Evolutionary conservation across 2,888 invertebrate species (phyloP), one percentile per base, ranked within the genome.

Genomic region (Heliconius charithonia): DNA sequence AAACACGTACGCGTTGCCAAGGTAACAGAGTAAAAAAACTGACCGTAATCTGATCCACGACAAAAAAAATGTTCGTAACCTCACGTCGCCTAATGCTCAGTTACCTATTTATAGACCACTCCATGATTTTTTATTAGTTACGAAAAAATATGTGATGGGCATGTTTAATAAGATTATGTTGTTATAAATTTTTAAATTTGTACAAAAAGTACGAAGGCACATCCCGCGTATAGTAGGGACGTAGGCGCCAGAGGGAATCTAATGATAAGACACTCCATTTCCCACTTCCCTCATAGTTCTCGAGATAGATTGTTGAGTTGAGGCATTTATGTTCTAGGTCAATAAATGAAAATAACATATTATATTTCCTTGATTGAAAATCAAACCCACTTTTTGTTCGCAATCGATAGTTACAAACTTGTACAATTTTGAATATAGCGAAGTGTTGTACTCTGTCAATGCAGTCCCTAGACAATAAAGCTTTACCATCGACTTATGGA

Each of bases 1-100:
- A 80, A 74, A 79, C 76, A 59, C 69, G 65, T 74, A 67, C 25
- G 37, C 69, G 81, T 81, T 81, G 75, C 81, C 75, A 78, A 75
- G 81, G 80, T 65, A 80, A 76, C 80, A 41, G 65, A 37, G 29
- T 63, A 65, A 70, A 70, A 75, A 70, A 77, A 27, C 16, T 51
- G 41, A 29, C 16, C 73, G 62, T 71, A 56, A 69, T 79, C 77
- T 56, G 77, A 79, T 77, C 73, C 73, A 59, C 73, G 79, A 63
- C 65, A 73, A 77, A 79, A 79, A 51, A 25, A 45, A 45, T 41
- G 0, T 10, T 22, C 0, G 70, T 51, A 71, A 77, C 45, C 32
- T 77, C 76, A 77, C 76, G 76, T 77, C 51, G 62, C 63, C 45
- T 70, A 27, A 76, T 76, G 73, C 67, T 73, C 56, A 74, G 56